Evolutionary conservation across 2,797 vertebrate species (phyloP).

Genomic region (Lates japonicus): DNA sequence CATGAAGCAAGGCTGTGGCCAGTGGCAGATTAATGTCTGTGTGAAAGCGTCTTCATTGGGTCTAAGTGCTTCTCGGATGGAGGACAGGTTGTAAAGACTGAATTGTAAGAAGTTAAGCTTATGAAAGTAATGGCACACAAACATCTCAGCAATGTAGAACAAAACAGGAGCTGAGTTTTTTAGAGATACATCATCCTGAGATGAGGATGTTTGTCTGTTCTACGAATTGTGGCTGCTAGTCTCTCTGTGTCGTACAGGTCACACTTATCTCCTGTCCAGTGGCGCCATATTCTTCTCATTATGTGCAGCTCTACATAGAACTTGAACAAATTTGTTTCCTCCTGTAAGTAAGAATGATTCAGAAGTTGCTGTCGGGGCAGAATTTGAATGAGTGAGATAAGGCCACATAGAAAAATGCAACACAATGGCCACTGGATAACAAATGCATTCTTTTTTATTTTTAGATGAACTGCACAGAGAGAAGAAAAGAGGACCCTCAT

Average conservation of each 20-base stretch:
- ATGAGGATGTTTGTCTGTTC: constrained; percentile 37
- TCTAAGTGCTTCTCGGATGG: constrained; percentile 37
- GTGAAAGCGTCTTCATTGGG: constrained; percentile 53
- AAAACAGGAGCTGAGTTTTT: constrained; percentile 13
- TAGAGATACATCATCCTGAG: constrained; percentile 14
- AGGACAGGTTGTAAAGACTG: constrained; percentile 38
- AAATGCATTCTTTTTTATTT: constrained; percentile 75
- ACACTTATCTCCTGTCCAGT: constrained; percentile 53
- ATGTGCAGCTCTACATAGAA: constrained; percentile 62
- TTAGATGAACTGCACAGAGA: constrained; percentile 62
- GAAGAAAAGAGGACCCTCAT: constrained; percentile 66
- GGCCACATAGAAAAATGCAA: constrained; percentile 69
- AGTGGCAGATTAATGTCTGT: constrained; percentile 59
- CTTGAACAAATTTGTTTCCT: constrained; percentile 68
- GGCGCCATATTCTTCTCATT: constrained; percentile 66
- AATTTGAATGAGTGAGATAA: constrained; percentile 86
- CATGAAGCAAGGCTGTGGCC: constrained; percentile 35
- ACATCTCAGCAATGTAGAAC: constrained; percentile 16
- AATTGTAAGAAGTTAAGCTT: constrained; percentile 29
- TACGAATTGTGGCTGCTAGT: constrained; percentile 1
- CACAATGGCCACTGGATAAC: constrained; percentile 78
- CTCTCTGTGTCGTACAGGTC: constrained; percentile 42
- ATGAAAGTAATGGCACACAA: constrained; percentile 26
- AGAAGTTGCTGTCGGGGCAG: constrained; percentile 79
- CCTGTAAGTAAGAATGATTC: constrained; percentile 71